These are phyloP conservation scores for Trichogramma pretiosum DNA, from an alignment of 1,140 invertebrate genomes.

Conservation along the genomic window DNA sequence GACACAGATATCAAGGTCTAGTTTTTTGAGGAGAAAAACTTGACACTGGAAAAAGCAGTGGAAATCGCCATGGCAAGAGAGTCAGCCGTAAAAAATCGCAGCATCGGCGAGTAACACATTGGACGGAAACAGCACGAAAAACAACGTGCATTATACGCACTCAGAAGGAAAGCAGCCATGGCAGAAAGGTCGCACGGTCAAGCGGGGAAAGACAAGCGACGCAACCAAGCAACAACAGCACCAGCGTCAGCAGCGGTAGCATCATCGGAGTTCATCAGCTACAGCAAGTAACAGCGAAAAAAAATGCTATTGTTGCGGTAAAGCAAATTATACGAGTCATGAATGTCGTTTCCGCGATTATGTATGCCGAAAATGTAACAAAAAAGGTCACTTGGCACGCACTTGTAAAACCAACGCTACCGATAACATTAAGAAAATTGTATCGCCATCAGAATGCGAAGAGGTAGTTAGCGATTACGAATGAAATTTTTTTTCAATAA, in stretches of 20 bases:
- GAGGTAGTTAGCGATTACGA: too few relatives aligned
- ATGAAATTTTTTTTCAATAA: too few relatives aligned
- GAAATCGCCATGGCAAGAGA: conserved; percentile 1
- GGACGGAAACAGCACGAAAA: neutral
- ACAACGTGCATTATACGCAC: too few relatives aligned
- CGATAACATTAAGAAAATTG: too few relatives aligned
- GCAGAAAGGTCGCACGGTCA: too few relatives aligned
- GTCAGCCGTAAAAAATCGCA: neutral
- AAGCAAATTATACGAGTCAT: neutral
- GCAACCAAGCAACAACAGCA: too few relatives aligned
- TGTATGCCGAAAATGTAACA: neutral
- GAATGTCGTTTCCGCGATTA: neutral
- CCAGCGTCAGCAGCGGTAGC: too few relatives aligned
- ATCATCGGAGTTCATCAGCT: too few relatives aligned
- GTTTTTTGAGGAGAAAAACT: neutral
- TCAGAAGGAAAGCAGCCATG: too few relatives aligned
- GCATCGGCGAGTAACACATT: neutral
- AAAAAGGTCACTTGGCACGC: conserved; percentile 2
- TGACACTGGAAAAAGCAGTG: conserved; percentile 1
- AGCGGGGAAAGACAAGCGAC: too few relatives aligned
- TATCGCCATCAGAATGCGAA: too few relatives aligned
- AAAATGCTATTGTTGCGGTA: conserved; percentile 14
- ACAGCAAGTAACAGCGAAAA: too few relatives aligned
- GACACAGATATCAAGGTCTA: neutral
- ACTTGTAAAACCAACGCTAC: conserved; percentile 7